Evolutionary conservation across 1,140 invertebrate species (phyloP), one percentile per base, ranked within the genome.

Genomic region (Drosophila yakuba): DNA sequence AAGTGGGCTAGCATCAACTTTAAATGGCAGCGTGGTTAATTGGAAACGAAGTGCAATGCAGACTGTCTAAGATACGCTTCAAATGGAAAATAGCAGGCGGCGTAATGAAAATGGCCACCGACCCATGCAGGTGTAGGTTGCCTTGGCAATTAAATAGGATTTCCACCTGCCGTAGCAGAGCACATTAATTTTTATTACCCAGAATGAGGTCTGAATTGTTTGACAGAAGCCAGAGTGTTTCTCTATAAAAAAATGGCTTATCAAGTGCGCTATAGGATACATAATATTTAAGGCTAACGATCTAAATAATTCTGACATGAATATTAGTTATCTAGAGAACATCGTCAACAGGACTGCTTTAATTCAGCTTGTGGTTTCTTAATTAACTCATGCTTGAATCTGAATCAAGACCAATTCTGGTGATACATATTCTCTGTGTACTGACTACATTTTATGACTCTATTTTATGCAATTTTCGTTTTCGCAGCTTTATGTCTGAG

Each of bases 61-160:
- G 51, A 48, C 67, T n/a, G 67, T 56, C 66, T 69, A 64, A 32
- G 64, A 44, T 45, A 36, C n/a, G 50, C 43, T 32, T 64, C 35
- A 32, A 64, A n/a, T n/a, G n/a, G n/a, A n/a, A n/a, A n/a, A 66
- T 48, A 44, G 63, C 63, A 64, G 48, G 28, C 25, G n/a, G 39
- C 50, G 25, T 50, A 75, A 75, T 52, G 48, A 50, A 64, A 66
- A 41, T 57, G 73, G 73, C 55, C 74, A 77, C 52, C 63, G 55
- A 68, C 62, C 55, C 73, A 59, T 38, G 17, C 44, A 58, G 50
- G 62, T 67, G 47, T 47, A 54, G 35, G 58, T 85, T 72, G 47
- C 66, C 68, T 63, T 58, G 58, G 63, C 68, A 85, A 81, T 85
- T 81, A 81, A 80, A 62, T 72, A 59, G 47, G 20, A 28, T 47